Evolutionary conservation across 2,888 invertebrate species (phyloP), one percentile per base, ranked within the genome.

Genomic region (Thalpophila matura): DNA sequence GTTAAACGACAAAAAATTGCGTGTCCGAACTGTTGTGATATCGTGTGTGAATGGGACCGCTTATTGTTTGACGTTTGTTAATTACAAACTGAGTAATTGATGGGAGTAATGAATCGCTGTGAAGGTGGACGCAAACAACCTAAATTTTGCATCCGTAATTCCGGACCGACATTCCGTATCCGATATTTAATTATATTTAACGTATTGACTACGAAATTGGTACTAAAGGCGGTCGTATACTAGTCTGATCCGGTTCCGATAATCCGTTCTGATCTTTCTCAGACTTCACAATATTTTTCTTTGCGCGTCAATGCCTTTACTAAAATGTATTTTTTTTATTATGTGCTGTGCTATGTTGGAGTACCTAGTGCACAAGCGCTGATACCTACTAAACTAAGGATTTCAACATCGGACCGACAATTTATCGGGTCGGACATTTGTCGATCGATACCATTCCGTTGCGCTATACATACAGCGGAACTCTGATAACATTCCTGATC

Each of bases 1-100:
- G 73, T 70, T 70, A 66, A 69, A 66, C 62, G 49, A 68, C 47
- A 72, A 81, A 83, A 85, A 85, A 82, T 78, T 67, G 72, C 80
- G 70, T 80, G 81, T 80, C 82, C 74, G 70, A 81, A 78, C 74
- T 80, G 79, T 78, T 70, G 62, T 58, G 49, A 59, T 54, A 65
- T 63, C 62, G 72, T 76, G 71, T 66, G 79, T 74, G 71, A 74
- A 71, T 56, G 47, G 26, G 47, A 40, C 31, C 61, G 60, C 64
- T 76, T 69, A 77, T 84, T 79, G 71, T 74, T 63, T 66, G 60
- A 55, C 58, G 40, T 70, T n/a, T 70, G 45, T 35, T 75, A 57
- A 75, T 75, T 27, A 47, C 16, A 53, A 51, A 51, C 27, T 38
- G 31, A 58, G 10, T 68, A 59, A 56, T 61, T 75, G 40, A 46